Percentiles rank a stretch among this genome's conserved stretches.
phyloP scores from a whole-genome alignment of 2,113 vertebrate genomes.

The Platysteira castanea region DNA sequence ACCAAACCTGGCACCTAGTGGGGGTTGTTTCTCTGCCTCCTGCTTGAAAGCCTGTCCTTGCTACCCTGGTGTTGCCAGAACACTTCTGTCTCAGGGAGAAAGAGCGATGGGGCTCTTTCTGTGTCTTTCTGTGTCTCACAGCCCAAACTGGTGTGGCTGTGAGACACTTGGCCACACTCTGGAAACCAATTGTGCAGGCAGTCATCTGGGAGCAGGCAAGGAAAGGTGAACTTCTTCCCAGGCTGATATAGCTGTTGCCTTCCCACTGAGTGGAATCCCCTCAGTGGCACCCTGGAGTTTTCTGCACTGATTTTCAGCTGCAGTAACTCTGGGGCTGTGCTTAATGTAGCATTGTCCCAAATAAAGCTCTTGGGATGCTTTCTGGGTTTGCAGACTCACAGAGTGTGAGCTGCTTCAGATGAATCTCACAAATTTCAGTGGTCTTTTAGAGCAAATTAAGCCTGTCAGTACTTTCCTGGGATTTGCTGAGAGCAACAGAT shows the following conservation, averaged over 20 bases:
- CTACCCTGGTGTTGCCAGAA: neutral
- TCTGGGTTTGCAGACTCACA: neutral
- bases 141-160: neutral
- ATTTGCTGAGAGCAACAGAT: neutral
- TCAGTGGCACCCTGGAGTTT: neutral
- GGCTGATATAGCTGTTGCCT: neutral
- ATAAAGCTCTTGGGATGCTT: neutral
- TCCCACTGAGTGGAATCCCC: neutral
- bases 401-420: neutral
- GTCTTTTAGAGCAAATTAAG: neutral
- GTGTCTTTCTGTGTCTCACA: too few species aligned
- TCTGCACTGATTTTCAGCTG: neutral
- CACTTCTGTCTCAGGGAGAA: neutral
- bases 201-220: neutral
- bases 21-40: neutral
- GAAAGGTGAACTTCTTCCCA: neutral
- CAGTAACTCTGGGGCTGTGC: neutral
- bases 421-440: neutral
- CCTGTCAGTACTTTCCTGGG: neutral
- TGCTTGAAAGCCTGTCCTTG: neutral
- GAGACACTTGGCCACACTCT: neutral
- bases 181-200: neutral
- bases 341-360: neutral
- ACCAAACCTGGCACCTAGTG: neutral
- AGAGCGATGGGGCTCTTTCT: neutral